A percentile compares a stretch with the other conserved stretches of the same genome.
Evolutionary conservation across 2,888 invertebrate species (phyloP).

Genomic region (Hesperia comma): DNA sequence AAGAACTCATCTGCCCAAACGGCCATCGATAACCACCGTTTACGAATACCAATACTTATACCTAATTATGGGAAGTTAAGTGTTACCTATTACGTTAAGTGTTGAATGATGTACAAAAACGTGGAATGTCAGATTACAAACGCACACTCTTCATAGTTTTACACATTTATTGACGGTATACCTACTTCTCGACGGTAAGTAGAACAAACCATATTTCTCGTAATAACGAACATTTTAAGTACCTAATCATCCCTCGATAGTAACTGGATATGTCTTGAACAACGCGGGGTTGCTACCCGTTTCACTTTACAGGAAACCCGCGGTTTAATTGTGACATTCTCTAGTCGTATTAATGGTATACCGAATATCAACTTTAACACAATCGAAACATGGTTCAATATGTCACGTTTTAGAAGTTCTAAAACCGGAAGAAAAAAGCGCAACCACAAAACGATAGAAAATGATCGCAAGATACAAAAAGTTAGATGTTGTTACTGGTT

Average conservation of each 20-base stretch:
- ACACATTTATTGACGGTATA: too few relatives aligned
- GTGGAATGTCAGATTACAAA: too few relatives aligned
- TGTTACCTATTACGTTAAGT: too few relatives aligned
- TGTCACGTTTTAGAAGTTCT: background rate
- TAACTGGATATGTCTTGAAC: constrained; percentile 62
- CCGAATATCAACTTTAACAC: constrained; percentile 48
- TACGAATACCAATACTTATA: too few relatives aligned
- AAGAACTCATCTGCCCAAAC: too few relatives aligned
- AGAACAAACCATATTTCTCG: constrained; percentile 35
- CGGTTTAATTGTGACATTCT: constrained; percentile 69
- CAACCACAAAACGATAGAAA: constrained; percentile 37
- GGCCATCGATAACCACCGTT: too few relatives aligned
- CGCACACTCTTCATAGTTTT: too few relatives aligned
- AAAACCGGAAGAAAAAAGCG: constrained; percentile 37
- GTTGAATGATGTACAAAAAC: too few relatives aligned
- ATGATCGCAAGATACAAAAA: constrained; percentile 17
- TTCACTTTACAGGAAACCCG: constrained; percentile 77
- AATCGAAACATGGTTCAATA: constrained; percentile 21
- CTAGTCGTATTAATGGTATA: constrained; percentile 9
- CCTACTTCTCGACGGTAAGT: background rate
- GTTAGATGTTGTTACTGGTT: constrained; percentile 18
- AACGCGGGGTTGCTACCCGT: constrained; percentile 66
- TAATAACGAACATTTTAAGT: constrained; percentile 14
- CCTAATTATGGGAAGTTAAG: too few relatives aligned
- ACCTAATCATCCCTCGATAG: constrained; percentile 12